A percentile compares a stretch with the other conserved stretches of the same genome.
These are phyloP conservation scores for Callospermophilus lateralis DNA, from an alignment of 2,113 vertebrate genomes.

Conservation along the genomic window DNA sequence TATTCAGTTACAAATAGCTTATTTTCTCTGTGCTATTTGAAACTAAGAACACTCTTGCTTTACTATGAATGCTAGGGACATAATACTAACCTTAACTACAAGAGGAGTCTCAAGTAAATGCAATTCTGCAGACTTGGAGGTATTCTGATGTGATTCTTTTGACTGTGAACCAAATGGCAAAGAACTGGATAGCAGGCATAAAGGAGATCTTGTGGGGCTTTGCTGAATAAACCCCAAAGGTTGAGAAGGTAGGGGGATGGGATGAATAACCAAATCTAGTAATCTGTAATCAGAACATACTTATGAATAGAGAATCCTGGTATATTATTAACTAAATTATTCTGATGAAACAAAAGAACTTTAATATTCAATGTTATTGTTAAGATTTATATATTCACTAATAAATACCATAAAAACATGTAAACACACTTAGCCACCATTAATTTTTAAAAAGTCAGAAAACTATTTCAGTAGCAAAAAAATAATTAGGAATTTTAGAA, in stretches of 20 bases:
- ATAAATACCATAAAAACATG: constrained; percentile 6
- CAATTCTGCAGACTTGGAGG: constrained; percentile 90
- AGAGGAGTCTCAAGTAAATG: constrained; percentile 94
- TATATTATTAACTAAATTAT: neutral
- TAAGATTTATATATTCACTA: neutral
- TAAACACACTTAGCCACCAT: neutral
- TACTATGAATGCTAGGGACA: neutral
- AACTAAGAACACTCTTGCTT: neutral
- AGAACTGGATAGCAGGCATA: constrained; percentile 80
- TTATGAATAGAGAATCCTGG: neutral
- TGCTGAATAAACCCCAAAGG: constrained; percentile 79
- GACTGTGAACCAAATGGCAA: constrained; percentile 38
- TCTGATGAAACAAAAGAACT: neutral
- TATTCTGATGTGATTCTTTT: constrained; percentile 80
- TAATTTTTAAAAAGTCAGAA: constrained; percentile 40
- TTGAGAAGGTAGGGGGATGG: constrained; percentile 85
- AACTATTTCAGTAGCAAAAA: constrained; percentile 39
- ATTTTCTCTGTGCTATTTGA: neutral
- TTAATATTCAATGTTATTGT: neutral
- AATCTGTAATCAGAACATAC: constrained; percentile 86
- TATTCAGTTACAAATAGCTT: neutral
- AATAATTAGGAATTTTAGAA: neutral
- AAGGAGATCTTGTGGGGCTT: constrained; percentile 84
- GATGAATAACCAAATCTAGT: constrained; percentile 91
- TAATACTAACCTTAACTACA: constrained; percentile 93